Conservation (phyloP, 2,888 invertebrate genomes). For the Phalangium opilio region DNA sequence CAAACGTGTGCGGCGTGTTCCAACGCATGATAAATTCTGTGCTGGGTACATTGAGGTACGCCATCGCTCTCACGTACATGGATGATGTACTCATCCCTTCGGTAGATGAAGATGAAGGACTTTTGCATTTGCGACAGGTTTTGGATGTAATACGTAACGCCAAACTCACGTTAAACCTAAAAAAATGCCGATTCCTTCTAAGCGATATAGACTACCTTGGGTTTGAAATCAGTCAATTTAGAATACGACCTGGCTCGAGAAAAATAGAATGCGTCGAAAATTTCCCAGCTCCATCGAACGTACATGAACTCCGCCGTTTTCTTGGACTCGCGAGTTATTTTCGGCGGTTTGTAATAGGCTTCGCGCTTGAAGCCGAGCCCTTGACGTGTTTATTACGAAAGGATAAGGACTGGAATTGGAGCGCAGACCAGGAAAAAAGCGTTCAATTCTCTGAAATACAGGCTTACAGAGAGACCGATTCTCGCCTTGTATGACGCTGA, state of each 20-base stretch:
- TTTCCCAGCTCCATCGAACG: not conserved
- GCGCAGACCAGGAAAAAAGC: too few species aligned
- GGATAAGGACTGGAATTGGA: too few species aligned
- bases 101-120: not conserved
- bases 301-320: conserved; percentile 1
- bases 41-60: not conserved
- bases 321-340: conserved; percentile 2
- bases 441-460: too few species aligned
- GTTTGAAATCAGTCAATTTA: not conserved
- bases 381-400: too few species aligned
- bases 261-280: not conserved
- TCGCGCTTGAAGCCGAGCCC: not conserved
- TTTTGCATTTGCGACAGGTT: not conserved
- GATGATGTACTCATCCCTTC: conserved; percentile 5
- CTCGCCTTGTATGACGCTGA: too few species aligned
- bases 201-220: not conserved
- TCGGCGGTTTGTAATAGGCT: not conserved
- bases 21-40: not conserved
- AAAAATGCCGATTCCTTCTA: conserved; percentile 1
- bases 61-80: not conserved
- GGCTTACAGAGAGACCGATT: too few species aligned
- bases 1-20: not conserved
- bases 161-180: conserved; percentile 1
- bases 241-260: not conserved
- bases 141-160: not conserved